Evolutionary conservation across 2,113 vertebrate species (phyloP).

Genomic region (Parus major): DNA sequence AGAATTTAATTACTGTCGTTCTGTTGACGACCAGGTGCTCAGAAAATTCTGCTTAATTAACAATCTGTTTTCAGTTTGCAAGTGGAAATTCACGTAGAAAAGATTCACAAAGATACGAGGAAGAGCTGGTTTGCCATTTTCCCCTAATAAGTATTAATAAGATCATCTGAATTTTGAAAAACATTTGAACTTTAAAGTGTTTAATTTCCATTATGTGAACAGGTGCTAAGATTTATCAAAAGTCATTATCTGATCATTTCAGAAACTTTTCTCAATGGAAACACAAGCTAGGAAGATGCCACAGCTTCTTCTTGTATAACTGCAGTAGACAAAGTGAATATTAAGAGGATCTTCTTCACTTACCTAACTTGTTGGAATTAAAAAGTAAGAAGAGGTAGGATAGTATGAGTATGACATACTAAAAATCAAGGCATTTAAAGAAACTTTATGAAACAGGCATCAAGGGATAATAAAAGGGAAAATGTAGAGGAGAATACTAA

Average conservation of each 20-base stretch:
- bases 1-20: conserved; percentile 34
- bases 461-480: background rate
- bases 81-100: conserved; percentile 38
- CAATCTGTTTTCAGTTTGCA: conserved; percentile 28
- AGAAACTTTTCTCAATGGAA: conserved; percentile 43
- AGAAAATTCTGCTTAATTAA: conserved; percentile 49
- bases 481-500: background rate
- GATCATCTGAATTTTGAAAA: conserved; percentile 38
- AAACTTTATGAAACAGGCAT: background rate
- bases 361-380: background rate
- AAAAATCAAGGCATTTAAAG: background rate
- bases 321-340: background rate
- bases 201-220: conserved; percentile 42
- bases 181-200: conserved; percentile 50
- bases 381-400: background rate
- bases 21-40: conserved; percentile 21
- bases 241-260: conserved; percentile 50
- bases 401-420: background rate
- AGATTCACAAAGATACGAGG: background rate
- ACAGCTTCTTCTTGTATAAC: background rate
- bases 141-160: conserved; percentile 42
- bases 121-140: background rate
- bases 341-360: background rate
- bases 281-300: background rate
- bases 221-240: conserved; percentile 27